A percentile compares a stretch with the other conserved stretches of the same genome.
Conservation (phyloP, 2,797 vertebrate species). For the Adelosebastes latens region DNA sequence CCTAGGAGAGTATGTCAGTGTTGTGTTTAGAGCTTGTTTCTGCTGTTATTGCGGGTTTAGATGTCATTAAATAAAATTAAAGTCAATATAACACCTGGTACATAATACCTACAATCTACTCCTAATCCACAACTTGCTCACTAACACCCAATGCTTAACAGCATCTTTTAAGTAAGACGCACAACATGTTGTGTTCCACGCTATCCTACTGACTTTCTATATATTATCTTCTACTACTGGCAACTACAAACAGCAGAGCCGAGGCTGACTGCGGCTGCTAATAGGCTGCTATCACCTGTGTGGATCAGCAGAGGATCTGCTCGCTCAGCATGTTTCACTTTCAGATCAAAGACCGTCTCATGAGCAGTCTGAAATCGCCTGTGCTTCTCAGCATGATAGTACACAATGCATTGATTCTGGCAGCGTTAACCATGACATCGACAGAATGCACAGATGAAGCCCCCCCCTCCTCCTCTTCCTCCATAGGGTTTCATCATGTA, state of each 20-base stretch:
- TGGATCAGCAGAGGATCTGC: slow-evolving; percentile 30
- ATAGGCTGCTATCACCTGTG: slow-evolving; percentile 41
- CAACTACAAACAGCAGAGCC: slow-evolving; percentile 22
- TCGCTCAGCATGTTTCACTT: slow-evolving; percentile 48
- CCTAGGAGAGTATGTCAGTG: background rate
- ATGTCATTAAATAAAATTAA: slow-evolving; percentile 21
- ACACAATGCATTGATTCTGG: slow-evolving; percentile 50
- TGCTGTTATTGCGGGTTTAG: background rate
- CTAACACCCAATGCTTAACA: slow-evolving; percentile 27
- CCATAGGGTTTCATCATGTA: slow-evolving; percentile 19
- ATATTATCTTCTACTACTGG: slow-evolving; percentile 14
- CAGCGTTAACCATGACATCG: slow-evolving; percentile 30
- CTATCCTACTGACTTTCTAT: slow-evolving; percentile 36
- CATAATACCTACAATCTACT: slow-evolving; percentile 40
- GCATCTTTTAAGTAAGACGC: slow-evolving; percentile 36
- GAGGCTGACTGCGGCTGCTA: slow-evolving; percentile 50
- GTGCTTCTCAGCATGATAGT: slow-evolving; percentile 46
- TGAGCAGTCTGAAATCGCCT: slow-evolving; percentile 52
- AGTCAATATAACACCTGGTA: slow-evolving; percentile 25
- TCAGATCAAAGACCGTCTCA: slow-evolving; percentile 60
- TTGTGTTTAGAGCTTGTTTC: slow-evolving; percentile 1
- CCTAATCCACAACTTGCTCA: slow-evolving; percentile 44
- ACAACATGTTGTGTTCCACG: slow-evolving; percentile 26
- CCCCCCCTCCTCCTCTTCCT: background rate
- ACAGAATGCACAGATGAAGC: slow-evolving; percentile 23